phyloP scores from a whole-genome alignment of 2,888 invertebrate genomes.

The Blastobasis adustella region DNA sequence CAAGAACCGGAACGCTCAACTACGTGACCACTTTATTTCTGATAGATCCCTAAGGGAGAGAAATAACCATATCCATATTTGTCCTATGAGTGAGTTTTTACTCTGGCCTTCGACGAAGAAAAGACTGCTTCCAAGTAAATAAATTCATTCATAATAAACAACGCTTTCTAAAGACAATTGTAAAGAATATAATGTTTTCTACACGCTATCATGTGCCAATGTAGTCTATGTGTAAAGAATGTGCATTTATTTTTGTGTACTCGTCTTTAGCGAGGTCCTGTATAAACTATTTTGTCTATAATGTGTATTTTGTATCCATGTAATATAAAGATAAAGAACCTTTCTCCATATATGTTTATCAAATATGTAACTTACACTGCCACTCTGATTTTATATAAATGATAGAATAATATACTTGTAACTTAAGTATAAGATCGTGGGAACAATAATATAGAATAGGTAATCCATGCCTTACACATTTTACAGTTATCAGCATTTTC shows the following conservation, averaged over 20 bases:
- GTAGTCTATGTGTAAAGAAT: conserved; percentile 19
- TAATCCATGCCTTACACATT: too few species aligned
- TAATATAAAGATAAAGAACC: conserved; percentile 5
- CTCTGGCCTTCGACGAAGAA: neutral
- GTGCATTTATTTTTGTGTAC: conserved; percentile 28
- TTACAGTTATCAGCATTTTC: too few species aligned
- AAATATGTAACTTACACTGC: conserved; percentile 32
- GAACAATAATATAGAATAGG: conserved; percentile 29
- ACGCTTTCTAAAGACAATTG: neutral
- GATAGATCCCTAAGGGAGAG: too few species aligned
- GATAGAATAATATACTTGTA: conserved; percentile 14
- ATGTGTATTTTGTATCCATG: neutral
- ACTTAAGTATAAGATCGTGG: conserved; percentile 33
- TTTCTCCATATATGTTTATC: conserved; percentile 5
- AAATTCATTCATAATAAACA: neutral
- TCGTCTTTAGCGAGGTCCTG: conserved; percentile 10
- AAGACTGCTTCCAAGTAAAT: neutral
- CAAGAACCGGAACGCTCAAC: too few species aligned
- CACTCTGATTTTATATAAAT: conserved; percentile 33
- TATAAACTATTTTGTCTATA: conserved; percentile 1
- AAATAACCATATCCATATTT: too few species aligned
- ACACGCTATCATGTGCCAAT: conserved; percentile 23
- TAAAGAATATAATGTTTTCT: conserved; percentile 1
- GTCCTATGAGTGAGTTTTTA: neutral
- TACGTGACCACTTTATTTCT: too few species aligned